phyloP scores from a whole-genome alignment of 37 sponge, comb jelly and placozoan genomes.

The Tethya wilhelma region DNA sequence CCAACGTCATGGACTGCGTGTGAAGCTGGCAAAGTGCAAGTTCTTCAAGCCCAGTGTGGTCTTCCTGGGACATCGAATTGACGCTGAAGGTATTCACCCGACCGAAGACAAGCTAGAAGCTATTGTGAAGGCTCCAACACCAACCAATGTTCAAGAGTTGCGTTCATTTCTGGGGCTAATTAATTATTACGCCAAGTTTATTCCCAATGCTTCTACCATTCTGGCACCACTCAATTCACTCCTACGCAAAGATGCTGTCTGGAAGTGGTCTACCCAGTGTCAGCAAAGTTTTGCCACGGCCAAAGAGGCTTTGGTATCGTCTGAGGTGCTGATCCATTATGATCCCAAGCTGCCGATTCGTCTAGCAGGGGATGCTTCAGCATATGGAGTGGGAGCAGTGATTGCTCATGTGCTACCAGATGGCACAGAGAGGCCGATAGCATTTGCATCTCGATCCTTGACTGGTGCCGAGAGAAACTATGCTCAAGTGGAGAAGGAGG shows the following conservation, averaged over 20 bases:
- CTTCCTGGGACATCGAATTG: conserved; percentile 46
- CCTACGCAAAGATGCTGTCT: neutral
- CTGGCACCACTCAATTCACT: conserved; percentile 27
- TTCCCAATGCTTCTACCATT: conserved; percentile 37
- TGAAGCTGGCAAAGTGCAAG: conserved; percentile 30
- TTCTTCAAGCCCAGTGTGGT: conserved; percentile 21
- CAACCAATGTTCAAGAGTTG: conserved; percentile 18
- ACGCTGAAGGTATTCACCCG: conserved; percentile 20
- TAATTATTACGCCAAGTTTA: conserved; percentile 41
- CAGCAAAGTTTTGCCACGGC: conserved; percentile 12
- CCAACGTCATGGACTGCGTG: conserved; percentile 13
- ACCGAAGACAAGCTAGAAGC: conserved; percentile 34
- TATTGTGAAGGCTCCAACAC: conserved; percentile 27
- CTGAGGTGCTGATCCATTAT: conserved; percentile 27
- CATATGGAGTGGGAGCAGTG: conserved; percentile 36
- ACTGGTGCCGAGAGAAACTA: conserved; percentile 26
- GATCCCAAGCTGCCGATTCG: neutral
- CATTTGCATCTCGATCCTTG: conserved; percentile 42
- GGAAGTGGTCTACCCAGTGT: conserved; percentile 29
- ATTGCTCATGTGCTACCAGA: conserved; percentile 29
- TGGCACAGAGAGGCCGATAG: conserved; percentile 51
- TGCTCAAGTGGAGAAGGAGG: conserved; percentile 2
- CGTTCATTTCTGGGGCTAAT: conserved; percentile 48
- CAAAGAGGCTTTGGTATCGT: conserved; percentile 16
- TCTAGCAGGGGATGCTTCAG: conserved; percentile 29